phyloP scores from a whole-genome alignment of 1,140 invertebrate genomes.

The Yoshiicerus persimilis region DNA sequence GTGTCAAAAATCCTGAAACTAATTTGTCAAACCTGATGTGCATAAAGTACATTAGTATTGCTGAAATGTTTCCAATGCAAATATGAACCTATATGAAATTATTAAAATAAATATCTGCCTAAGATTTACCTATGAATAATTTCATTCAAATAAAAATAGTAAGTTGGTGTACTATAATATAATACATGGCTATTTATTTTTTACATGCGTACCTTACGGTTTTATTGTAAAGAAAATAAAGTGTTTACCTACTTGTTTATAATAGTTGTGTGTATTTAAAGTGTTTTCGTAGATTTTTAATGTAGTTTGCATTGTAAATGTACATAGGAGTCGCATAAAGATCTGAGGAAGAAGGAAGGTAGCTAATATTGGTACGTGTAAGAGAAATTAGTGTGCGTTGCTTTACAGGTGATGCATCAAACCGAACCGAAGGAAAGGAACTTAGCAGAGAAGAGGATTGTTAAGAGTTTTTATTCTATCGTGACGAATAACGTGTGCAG shows the following conservation, averaged over 20 bases:
- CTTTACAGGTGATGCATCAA: neutral
- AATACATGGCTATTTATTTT: neutral
- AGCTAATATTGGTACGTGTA: neutral
- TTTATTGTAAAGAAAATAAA: neutral
- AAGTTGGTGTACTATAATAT: too few species aligned
- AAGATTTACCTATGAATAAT: too few species aligned
- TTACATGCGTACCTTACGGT: too few species aligned
- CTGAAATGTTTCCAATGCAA: too few species aligned
- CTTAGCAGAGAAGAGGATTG: neutral
- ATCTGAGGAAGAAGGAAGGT: too few species aligned
- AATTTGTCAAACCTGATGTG: too few species aligned
- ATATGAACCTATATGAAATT: too few species aligned
- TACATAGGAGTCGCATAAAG: too few species aligned
- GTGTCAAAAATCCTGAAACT: too few species aligned
- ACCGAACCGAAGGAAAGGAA: neutral
- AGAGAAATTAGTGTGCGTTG: neutral
- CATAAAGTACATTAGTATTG: too few species aligned
- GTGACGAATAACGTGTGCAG: constrained; percentile 17
- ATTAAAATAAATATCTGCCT: too few species aligned
- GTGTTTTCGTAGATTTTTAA: neutral
- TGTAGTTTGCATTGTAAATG: neutral
- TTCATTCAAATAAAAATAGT: too few species aligned
- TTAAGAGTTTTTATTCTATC: neutral
- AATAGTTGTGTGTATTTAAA: neutral
- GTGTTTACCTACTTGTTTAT: neutral